These are phyloP conservation scores for Mobula hypostoma DNA, from an alignment of 2,113 vertebrate genomes.

Conservation along the genomic window DNA sequence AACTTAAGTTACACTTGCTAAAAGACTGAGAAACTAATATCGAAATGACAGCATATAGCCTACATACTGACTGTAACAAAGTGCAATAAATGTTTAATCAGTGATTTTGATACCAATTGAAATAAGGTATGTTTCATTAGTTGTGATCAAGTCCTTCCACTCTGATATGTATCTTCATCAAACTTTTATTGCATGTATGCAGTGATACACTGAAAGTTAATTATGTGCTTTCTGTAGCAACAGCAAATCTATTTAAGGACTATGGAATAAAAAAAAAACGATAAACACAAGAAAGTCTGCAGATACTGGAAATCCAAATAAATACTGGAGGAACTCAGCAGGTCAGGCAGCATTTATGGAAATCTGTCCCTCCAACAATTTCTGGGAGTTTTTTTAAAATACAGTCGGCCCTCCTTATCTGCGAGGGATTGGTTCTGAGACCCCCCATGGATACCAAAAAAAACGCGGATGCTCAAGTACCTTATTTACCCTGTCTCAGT, in stretches of 20 bases:
- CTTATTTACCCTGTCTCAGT: too few species aligned
- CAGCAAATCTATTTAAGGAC: neutral
- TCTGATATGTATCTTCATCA: slow-evolving; percentile 18
- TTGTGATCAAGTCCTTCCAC: neutral
- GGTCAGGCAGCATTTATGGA: too few species aligned
- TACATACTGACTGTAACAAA: neutral
- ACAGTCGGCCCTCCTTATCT: too few species aligned
- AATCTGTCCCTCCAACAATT: too few species aligned
- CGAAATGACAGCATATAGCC: neutral
- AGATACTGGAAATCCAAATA: too few species aligned
- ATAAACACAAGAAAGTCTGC: too few species aligned
- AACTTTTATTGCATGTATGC: slow-evolving; percentile 5
- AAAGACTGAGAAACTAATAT: neutral
- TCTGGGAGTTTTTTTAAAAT: too few species aligned
- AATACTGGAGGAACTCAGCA: too few species aligned
- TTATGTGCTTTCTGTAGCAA: neutral
- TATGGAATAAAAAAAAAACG: neutral
- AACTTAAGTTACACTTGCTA: neutral
- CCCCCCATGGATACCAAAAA: too few species aligned
- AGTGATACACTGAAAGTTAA: neutral
- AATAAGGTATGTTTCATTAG: slow-evolving; percentile 1
- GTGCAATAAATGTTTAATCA: neutral
- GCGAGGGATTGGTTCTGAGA: too few species aligned
- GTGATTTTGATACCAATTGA: slow-evolving; percentile 7
- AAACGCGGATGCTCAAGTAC: too few species aligned